Evolutionary conservation across 2,113 vertebrate genomes (phyloP), one percentile per base, ranked within the genome.

Genomic region (Plecotus auritus): DNA sequence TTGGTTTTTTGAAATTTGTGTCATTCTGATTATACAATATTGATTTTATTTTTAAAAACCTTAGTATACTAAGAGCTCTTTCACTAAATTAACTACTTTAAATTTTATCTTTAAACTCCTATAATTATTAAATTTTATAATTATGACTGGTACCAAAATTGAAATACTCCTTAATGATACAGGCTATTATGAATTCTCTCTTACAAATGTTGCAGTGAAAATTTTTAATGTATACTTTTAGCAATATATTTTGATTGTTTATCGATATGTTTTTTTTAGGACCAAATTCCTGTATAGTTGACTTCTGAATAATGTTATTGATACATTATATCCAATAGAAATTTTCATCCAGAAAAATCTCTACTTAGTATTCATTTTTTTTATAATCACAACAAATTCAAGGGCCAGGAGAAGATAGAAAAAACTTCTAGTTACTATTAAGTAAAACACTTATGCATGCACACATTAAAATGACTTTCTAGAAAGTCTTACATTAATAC

Each of bases 381-480:
- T 86, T 42, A 74, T 1, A 76, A 42, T 87, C 5, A 23, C 4
- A 82, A 28, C 0, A 32, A 61, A 78, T 0, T 23, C 7, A 76
- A 80, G 3, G 2, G 4, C 14, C 67, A 8, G 5, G 23, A 59
- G 26, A 76, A 72, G 7, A 72, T 1, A 81, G 26, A 72, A 96
- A 28, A 94, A 45, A 11, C 69, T 3, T 61, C 7, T 51, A 35
- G 30, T 73, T 8, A n/a, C 4, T 42, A 0, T 78, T 88, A 90
- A 85, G 74, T 56, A 51, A 77, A 22, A 82, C 2, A 47, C 22
- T 54, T 1, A 66, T 59, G 56, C 2, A 47, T 1, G 51, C 0
- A 89, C 2, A 87, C 4, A 73, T 81, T 91, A 70, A 88, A 91
- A 86, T 94, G 1, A 59, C 11, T 95, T 91, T 61, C 59, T 93